These are phyloP conservation scores for Odontamblyopus lacepedii DNA, from an alignment of 2,797 vertebrate genomes.

Conservation along the genomic window DNA sequence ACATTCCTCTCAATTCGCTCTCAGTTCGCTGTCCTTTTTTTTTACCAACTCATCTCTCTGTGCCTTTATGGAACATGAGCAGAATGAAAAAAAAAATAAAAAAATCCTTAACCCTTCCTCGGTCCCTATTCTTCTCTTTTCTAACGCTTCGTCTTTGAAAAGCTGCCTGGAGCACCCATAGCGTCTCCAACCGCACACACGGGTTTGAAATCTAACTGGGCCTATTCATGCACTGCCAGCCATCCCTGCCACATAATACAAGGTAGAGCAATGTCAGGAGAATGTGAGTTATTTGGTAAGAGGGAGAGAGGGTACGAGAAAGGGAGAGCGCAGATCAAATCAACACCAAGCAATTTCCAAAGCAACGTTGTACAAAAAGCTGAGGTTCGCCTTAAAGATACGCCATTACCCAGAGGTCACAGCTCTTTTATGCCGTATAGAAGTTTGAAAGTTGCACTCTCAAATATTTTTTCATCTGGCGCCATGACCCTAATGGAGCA, in stretches of 20 bases:
- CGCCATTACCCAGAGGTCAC: conserved; percentile 30
- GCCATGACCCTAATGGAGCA: conserved; percentile 31
- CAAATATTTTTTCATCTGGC: conserved; percentile 15
- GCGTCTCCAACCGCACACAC: conserved; percentile 72
- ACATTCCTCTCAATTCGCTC: conserved; percentile 35
- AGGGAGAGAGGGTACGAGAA: conserved; percentile 41
- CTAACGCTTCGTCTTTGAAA: conserved; percentile 80
- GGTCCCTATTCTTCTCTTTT: conserved; percentile 62
- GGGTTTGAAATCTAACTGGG: conserved; percentile 82
- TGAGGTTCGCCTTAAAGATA: conserved; percentile 4
- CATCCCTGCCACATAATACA: conserved; percentile 74
- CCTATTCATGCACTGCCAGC: conserved; percentile 82
- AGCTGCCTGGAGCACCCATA: conserved; percentile 72
- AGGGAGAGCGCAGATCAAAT: conserved; percentile 50
- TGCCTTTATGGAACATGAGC: conserved; percentile 68
- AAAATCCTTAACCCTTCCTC: conserved; percentile 54
- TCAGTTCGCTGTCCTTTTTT: conserved; percentile 30
- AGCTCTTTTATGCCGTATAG: conserved; percentile 3
- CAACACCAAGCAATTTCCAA: conserved; percentile 48
- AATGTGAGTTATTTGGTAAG: conserved; percentile 69
- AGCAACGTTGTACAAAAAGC: conserved; percentile 30
- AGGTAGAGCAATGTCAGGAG: conserved; percentile 59
- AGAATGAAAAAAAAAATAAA: conserved; percentile 48
- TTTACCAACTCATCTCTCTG: conserved; percentile 43
- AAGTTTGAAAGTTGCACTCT: conserved; percentile 16